Conservation (phyloP, 2,113 vertebrate genomes). For the Coregonus clupeaformis region DNA sequence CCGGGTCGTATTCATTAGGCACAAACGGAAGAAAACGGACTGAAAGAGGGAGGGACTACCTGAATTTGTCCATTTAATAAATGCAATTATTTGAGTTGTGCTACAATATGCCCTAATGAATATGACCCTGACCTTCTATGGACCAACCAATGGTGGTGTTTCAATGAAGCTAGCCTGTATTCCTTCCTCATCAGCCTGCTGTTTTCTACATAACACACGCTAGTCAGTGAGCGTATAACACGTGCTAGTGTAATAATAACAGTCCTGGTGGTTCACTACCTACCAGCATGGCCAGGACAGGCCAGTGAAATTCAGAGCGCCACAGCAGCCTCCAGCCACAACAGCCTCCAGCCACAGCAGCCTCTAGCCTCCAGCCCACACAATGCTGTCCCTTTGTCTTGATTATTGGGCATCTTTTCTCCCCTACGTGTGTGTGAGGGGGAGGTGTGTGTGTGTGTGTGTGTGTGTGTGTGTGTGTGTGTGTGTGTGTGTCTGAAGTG, state of each 20-base stretch:
- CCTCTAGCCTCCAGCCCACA: neutral
- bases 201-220: too few relatives aligned
- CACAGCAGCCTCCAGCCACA: too few relatives aligned
- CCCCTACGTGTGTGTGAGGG: neutral
- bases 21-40: too few relatives aligned
- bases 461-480: slow-evolving; percentile 1
- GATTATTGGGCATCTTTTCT: neutral
- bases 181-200: neutral
- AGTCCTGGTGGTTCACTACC: slow-evolving; percentile 6
- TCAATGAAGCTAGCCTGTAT: slow-evolving; percentile 25
- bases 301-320: neutral
- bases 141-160: slow-evolving; percentile 30
- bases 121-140: slow-evolving; percentile 12
- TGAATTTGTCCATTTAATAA: too few relatives aligned
- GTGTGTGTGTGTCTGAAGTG: neutral
- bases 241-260: slow-evolving; percentile 17
- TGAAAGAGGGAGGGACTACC: too few relatives aligned
- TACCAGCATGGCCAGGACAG: too few relatives aligned
- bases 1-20: neutral
- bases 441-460: slow-evolving; percentile 4
- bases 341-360: neutral
- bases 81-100: too few relatives aligned
- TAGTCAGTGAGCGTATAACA: too few relatives aligned
- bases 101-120: too few relatives aligned
- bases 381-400: neutral